Conservation (phyloP, 2,888 invertebrate genomes). For the Agrochola macilenta region DNA sequence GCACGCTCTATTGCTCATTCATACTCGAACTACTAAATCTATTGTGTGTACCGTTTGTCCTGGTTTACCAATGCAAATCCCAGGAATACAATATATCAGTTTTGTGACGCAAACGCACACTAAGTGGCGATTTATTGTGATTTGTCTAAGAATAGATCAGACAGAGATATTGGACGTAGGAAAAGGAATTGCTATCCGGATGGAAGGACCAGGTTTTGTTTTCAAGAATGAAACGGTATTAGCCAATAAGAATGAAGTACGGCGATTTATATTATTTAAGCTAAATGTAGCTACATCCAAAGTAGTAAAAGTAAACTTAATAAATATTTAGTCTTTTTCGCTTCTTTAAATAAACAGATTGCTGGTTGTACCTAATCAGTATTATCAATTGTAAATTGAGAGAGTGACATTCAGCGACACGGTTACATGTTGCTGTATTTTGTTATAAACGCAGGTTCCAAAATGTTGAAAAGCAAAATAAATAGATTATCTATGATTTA, state of each 20-base stretch:
- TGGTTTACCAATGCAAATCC: constrained; percentile 64
- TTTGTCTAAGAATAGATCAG: constrained; percentile 48
- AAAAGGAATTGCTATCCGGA: not conserved
- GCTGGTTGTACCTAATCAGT: not conserved
- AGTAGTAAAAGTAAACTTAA: not conserved
- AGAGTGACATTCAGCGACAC: not conserved
- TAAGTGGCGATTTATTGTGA: constrained; percentile 59
- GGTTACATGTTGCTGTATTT: not conserved
- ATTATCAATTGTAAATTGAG: not conserved
- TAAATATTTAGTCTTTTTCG: not conserved
- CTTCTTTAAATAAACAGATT: not conserved
- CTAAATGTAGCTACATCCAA: not conserved
- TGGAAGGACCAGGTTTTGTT: constrained; percentile 4
- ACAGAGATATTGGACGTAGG: constrained; percentile 29
- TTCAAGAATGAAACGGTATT: not conserved
- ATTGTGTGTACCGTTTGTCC: constrained; percentile 51
- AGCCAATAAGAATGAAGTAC: not conserved
- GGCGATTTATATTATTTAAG: not conserved
- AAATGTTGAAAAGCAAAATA: constrained; percentile 1
- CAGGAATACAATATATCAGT: constrained; percentile 59
- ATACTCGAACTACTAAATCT: constrained; percentile 34
- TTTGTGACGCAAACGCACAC: constrained; percentile 62
- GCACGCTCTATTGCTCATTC: constrained; percentile 34
- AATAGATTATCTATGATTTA: constrained; percentile 33
- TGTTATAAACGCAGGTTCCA: not conserved